phyloP scores from a whole-genome alignment of 2,888 invertebrate species.

The Orthonevra nobilis region DNA sequence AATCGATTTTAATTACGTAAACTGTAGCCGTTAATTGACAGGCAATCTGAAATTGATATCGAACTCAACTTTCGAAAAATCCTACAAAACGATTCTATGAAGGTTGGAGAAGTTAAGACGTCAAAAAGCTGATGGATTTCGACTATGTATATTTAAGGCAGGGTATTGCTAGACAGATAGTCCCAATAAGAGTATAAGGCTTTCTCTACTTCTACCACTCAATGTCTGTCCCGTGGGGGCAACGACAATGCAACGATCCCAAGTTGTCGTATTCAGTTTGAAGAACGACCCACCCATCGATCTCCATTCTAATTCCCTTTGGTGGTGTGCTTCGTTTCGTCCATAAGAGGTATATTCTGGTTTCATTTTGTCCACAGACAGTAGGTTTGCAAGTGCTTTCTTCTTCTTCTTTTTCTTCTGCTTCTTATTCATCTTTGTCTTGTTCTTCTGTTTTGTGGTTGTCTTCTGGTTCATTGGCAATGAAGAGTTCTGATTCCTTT shows the following conservation, averaged over 20 bases:
- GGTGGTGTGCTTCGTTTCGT: constrained; percentile 38
- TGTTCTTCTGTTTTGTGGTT: too few relatives aligned
- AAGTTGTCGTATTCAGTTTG: constrained; percentile 33
- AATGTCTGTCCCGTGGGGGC: constrained; percentile 21
- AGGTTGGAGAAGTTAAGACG: too few relatives aligned
- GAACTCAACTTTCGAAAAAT: not conserved
- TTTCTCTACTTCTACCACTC: constrained; percentile 50
- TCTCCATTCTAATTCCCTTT: constrained; percentile 43
- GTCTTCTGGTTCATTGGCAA: constrained; percentile 62
- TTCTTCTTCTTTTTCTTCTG: constrained; percentile 20
- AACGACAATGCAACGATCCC: constrained; percentile 7
- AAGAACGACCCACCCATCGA: too few relatives aligned
- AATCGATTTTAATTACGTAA: constrained; percentile 30
- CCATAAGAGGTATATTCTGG: constrained; percentile 64
- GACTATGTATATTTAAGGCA: too few relatives aligned
- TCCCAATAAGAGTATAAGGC: constrained; percentile 35
- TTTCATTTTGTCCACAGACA: constrained; percentile 53
- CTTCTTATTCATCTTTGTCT: too few relatives aligned
- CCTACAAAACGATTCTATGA: too few relatives aligned
- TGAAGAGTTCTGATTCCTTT: constrained; percentile 66
- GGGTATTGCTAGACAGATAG: constrained; percentile 40
- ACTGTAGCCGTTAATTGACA: too few relatives aligned
- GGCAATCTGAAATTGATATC: not conserved
- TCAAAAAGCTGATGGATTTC: too few relatives aligned
- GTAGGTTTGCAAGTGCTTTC: constrained; percentile 62